phyloP scores from a whole-genome alignment of 2,888 invertebrate genomes.

The Xiphydria camelus region DNA sequence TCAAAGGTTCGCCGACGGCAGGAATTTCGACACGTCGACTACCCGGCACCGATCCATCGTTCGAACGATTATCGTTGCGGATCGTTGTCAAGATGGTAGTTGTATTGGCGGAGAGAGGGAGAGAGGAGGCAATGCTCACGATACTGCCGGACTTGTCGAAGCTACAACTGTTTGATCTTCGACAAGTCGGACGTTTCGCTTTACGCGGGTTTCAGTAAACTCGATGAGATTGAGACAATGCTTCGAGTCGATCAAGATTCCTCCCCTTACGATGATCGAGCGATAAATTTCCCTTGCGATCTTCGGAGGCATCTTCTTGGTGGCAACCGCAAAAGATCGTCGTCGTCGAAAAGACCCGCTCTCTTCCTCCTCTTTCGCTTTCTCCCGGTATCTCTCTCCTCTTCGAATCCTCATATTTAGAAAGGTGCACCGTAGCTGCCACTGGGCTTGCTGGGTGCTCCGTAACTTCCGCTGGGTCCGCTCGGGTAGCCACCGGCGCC shows the following conservation, averaged over 20 bases:
- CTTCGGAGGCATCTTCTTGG: slow-evolving; percentile 1
- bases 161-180: slow-evolving; percentile 33
- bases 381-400: neutral
- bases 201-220: too few relatives aligned
- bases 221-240: too few relatives aligned
- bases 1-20: too few relatives aligned
- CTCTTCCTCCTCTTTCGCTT: neutral
- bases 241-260: too few relatives aligned
- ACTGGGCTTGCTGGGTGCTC: slow-evolving; percentile 64
- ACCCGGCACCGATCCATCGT: slow-evolving; percentile 25
- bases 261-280: too few relatives aligned
- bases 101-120: too few relatives aligned
- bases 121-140: too few relatives aligned
- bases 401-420: slow-evolving; percentile 53
- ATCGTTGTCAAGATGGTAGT: neutral
- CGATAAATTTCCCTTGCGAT: too few relatives aligned
- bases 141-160: neutral
- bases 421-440: slow-evolving; percentile 73
- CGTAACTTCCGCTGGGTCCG: slow-evolving; percentile 52
- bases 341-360: neutral
- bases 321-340: slow-evolving; percentile 12
- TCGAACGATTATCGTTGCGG: neutral
- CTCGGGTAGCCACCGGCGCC: slow-evolving; percentile 55
- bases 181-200: too few relatives aligned
- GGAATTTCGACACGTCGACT: slow-evolving; percentile 27